These are phyloP conservation scores for Hydropsyche tenuis DNA, from an alignment of 1,140 invertebrate genomes.

Conservation along the genomic window DNA sequence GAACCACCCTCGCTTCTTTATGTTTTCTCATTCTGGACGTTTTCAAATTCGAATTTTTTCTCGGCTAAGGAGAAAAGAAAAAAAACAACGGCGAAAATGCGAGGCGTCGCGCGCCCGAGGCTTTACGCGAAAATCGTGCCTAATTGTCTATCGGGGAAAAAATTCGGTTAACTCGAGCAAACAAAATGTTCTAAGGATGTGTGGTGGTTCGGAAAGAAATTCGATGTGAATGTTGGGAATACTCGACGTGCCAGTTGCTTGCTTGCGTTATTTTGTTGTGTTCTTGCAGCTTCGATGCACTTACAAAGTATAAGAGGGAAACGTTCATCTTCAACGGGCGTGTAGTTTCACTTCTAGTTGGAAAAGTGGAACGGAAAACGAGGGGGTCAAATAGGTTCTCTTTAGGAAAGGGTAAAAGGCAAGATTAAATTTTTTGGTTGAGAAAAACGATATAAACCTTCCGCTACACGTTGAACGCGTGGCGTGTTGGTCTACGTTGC, in stretches of 20 bases:
- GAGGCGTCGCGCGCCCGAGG: neutral
- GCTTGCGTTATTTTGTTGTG: conserved; percentile 1
- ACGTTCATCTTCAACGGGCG: conserved; percentile 11
- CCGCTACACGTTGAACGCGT: neutral
- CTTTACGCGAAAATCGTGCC: conserved; percentile 1
- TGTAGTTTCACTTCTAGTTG: conserved; percentile 12
- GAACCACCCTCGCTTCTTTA: neutral
- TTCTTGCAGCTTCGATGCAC: conserved; percentile 13
- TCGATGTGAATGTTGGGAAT: too few relatives aligned
- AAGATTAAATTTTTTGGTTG: conserved; percentile 35
- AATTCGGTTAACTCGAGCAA: too few relatives aligned
- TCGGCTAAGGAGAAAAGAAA: too few relatives aligned
- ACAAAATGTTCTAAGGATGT: too few relatives aligned
- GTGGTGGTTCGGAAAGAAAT: too few relatives aligned
- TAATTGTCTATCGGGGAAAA: neutral
- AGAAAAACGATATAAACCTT: conserved; percentile 31
- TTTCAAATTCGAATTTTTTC: too few relatives aligned
- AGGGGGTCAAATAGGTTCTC: conserved; percentile 27
- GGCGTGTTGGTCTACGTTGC: neutral
- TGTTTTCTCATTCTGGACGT: neutral
- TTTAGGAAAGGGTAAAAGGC: conserved; percentile 29
- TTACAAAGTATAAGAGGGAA: conserved; percentile 10
- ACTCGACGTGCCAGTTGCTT: neutral
- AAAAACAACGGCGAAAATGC: too few relatives aligned
- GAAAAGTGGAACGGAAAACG: conserved; percentile 17